phyloP scores from a whole-genome alignment of 2,113 vertebrate species.

The Morphnarchus princeps region DNA sequence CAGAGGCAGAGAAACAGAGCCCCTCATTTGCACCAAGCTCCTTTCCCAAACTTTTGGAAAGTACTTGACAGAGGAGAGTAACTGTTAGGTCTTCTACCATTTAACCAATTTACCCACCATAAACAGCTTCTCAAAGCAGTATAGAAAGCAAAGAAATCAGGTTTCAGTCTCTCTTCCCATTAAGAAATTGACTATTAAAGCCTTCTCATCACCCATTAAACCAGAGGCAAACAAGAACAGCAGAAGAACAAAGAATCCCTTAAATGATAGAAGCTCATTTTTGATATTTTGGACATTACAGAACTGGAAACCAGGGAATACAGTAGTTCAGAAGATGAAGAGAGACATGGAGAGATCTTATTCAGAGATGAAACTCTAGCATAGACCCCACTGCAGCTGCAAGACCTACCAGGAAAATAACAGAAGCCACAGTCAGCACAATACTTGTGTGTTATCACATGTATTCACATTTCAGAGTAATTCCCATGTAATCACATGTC shows the following conservation, averaged over 20 bases:
- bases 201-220: background rate
- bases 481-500: background rate
- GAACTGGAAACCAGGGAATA: background rate
- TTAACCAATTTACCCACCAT: background rate
- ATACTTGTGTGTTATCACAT: background rate
- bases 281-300: background rate
- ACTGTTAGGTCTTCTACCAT: background rate
- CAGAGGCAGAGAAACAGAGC: background rate
- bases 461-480: accelerated
- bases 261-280: background rate
- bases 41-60: background rate
- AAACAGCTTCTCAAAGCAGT: background rate
- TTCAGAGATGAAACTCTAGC: background rate
- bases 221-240: background rate
- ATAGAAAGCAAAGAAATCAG: background rate
- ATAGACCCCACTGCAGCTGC: background rate
- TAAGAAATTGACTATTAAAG: background rate
- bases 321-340: background rate
- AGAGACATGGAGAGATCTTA: background rate
- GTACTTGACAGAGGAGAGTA: background rate
- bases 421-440: background rate
- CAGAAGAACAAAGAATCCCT: background rate
- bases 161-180: background rate
- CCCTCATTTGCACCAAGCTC: background rate
- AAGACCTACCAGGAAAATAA: background rate